Evolutionary conservation across 2,888 invertebrate genomes (phyloP).

Genomic region (Drosophila antonietae): DNA sequence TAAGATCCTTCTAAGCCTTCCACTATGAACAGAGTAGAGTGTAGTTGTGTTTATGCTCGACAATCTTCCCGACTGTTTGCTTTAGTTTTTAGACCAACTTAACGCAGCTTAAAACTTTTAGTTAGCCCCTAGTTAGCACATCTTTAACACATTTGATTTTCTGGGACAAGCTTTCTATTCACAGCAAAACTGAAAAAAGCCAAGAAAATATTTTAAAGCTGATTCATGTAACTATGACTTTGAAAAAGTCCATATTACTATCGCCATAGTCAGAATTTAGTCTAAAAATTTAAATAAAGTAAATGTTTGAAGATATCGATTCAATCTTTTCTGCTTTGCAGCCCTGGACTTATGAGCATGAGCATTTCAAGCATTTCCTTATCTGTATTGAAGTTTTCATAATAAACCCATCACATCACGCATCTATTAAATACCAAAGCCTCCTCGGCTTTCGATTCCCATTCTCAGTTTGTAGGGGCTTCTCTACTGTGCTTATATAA

Average conservation of each 20-base stretch:
- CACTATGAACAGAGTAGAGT: background rate
- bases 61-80: background rate
- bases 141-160: background rate
- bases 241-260: too few relatives aligned
- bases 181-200: background rate
- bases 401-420: constrained; percentile 22
- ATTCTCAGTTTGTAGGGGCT: constrained; percentile 14
- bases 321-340: background rate
- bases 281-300: background rate
- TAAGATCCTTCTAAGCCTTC: background rate
- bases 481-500: constrained; percentile 25
- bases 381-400: background rate
- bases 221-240: too few relatives aligned
- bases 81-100: background rate
- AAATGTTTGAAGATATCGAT: background rate
- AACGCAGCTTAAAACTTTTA: background rate
- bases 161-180: background rate
- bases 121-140: background rate
- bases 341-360: background rate
- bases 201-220: too few relatives aligned
- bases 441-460: constrained; percentile 7
- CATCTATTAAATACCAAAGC: constrained; percentile 3
- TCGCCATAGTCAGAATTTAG: too few relatives aligned
- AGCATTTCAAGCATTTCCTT: background rate
- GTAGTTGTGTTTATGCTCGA: background rate